Evolutionary conservation across 1,140 invertebrate genomes (phyloP), one percentile per base, ranked within the genome.

Genomic region (Pantala flavescens): DNA sequence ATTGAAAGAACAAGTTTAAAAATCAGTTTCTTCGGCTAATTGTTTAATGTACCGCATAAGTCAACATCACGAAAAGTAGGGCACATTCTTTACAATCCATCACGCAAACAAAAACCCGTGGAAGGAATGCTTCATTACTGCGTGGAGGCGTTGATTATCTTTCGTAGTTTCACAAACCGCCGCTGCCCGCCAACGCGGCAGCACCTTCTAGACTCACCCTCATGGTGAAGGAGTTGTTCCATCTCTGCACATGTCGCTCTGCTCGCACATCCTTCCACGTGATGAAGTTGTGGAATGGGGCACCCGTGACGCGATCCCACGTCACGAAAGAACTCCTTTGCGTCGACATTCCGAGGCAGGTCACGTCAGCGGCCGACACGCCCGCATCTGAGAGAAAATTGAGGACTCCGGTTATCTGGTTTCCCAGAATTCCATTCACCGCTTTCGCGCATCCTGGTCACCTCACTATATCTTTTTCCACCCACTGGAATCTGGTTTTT

Each of bases 201-300:
- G 42, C 49, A 63, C 49, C 49, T 63, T 21, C 49, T 72, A 76
- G 43, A 74, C 80, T 80, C 77, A 91, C 88, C 83, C 88, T 93
- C 79, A 95, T 85, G 7, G 84, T 88, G 70, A 91, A 85, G 7
- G 95, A 97, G 12, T 87, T 84, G 82, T 98, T 98, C 91, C 94
- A 96, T 78, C 89, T 82, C 72, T 91, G 88, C 0, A 97, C 95
- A 74, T 95, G 82, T 42, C 86, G 80, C 78, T 91, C 88, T 28
- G 94, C 92, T 74, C 97, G 86, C 36, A 93, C 79, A 83, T 99
- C 97, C 81, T 98, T 98, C 97, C 97, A 99, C 23, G 94, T 96
- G 76, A 98, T 95, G 78, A 99, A 94, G 79, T 95, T 95, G 82
- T 98, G 96, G 82, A 93, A 96, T 73, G 90, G 87, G 80, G 89